Evolutionary conservation across 92 coral and sea anemone species (phyloP), one percentile per base, ranked within the genome.

Genomic region (Parazoanthus atlanticus): DNA sequence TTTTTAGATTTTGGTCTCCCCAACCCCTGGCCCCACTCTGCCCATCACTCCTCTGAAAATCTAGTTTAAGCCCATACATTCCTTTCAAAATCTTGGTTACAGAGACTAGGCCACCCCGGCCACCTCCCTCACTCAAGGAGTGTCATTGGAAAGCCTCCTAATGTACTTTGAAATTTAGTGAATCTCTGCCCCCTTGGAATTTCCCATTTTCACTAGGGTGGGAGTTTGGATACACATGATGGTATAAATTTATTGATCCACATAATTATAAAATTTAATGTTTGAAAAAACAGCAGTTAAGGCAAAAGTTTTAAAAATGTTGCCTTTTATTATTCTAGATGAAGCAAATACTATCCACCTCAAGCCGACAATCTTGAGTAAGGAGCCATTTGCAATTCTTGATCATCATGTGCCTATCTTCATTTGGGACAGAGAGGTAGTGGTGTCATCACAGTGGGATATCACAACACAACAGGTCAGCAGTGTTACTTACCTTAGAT

Each of bases 351-450:
- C 98, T 4, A 97, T 97, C 74, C 95, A 95, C 79, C 89, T 97
- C 8, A 95, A 95, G 76, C 95, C 93, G 49, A 86, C 81, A 81
- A 80, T 94, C 41, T 91, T 94, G 8, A 86, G 86, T 40, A 90
- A 91, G 28, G 96, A 93, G 40, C 89, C 96, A 25, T 88, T 79
- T 8, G 72, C 93, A 34, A 96, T 97, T 29, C 82, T 94, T 82
- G 97, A 97, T 74, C 98, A 97, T 83, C 93, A 97, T 81, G 99
- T 97, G 16, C 99, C 99, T 19, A 94, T 97, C 90, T 97, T 97
- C 56, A 86, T 94, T n/a, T 97, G 98, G 93, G 95, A 95, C 91
- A 94, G 92, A 74, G 83, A 89, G 17, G 89, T 95, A 8, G 86
- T 96, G 85, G 85, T 93, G 0, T 89, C 91, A 2, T 74, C 94